These are phyloP conservation scores for Megamerina dolium DNA, from an alignment of 2,888 invertebrate genomes.

Conservation along the genomic window DNA sequence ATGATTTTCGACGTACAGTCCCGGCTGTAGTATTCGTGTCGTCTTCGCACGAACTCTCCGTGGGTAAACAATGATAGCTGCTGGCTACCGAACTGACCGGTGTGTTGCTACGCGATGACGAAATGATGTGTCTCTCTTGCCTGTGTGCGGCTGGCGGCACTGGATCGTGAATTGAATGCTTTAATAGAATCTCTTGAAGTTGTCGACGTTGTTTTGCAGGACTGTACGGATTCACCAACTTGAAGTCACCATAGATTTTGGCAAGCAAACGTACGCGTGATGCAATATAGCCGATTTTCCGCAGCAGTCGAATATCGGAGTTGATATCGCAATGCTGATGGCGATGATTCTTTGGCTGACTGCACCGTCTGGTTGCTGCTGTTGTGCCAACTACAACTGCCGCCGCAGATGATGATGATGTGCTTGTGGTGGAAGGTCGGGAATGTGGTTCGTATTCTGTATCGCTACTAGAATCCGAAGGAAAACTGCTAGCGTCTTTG, in stretches of 20 bases:
- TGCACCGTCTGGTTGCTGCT: slow-evolving; percentile 21
- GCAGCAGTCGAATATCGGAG: slow-evolving; percentile 46
- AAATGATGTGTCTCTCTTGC: not conserved
- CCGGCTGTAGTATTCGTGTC: slow-evolving; percentile 16
- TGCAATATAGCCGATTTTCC: slow-evolving; percentile 47
- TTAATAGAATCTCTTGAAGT: slow-evolving; percentile 38
- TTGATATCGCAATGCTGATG: slow-evolving; percentile 21
- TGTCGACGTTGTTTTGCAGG: slow-evolving; percentile 41
- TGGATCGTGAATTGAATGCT: slow-evolving; percentile 37
- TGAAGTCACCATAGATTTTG: slow-evolving; percentile 41
- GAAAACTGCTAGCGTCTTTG: slow-evolving; percentile 23
- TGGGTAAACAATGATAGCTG: slow-evolving; percentile 22
- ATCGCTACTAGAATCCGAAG: slow-evolving; percentile 24
- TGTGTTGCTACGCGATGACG: slow-evolving; percentile 16
- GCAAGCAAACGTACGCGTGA: slow-evolving; percentile 44
- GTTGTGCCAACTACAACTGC: slow-evolving; percentile 22
- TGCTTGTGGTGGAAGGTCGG: slow-evolving; percentile 20
- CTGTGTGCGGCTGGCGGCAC: slow-evolving; percentile 4
- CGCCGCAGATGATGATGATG: slow-evolving; percentile 17
- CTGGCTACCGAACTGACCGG: slow-evolving; percentile 24
- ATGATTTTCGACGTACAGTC: slow-evolving; percentile 36
- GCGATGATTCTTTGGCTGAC: slow-evolving; percentile 10
- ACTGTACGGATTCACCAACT: slow-evolving; percentile 42
- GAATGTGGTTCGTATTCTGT: slow-evolving; percentile 19
- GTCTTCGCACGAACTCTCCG: slow-evolving; percentile 25